Evolutionary conservation across 1,140 invertebrate species (phyloP).

Genomic region (Mya arenaria): DNA sequence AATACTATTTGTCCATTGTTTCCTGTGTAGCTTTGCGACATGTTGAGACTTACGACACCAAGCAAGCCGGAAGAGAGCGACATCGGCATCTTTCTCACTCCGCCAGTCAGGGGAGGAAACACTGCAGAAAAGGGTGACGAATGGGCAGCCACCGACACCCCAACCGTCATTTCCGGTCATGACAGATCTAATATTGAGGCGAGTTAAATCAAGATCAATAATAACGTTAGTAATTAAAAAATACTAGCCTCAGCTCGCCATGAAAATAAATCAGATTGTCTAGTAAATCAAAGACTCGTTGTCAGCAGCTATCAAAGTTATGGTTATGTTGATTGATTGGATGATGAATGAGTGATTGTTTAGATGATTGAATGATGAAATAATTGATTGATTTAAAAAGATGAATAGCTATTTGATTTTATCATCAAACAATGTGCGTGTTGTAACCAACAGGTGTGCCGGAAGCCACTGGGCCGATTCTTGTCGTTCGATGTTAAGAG

Average conservation of each 20-base stretch:
- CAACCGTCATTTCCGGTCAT: background rate
- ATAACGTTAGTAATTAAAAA: background rate
- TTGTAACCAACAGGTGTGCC: slow-evolving; percentile 11
- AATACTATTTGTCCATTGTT: too few relatives aligned
- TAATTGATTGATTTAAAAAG: background rate
- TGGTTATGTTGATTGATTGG: too few relatives aligned
- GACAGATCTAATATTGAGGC: slow-evolving; percentile 38
- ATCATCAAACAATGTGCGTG: background rate
- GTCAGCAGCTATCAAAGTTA: too few relatives aligned
- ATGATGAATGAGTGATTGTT: background rate
- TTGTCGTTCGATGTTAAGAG: slow-evolving; percentile 53
- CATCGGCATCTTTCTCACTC: slow-evolving; percentile 37
- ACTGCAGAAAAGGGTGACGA: background rate
- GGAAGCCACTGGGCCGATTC: slow-evolving; percentile 40
- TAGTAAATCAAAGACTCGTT: too few relatives aligned
- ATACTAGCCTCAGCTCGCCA: background rate
- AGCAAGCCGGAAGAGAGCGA: slow-evolving; percentile 9
- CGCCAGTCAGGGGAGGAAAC: slow-evolving; percentile 6
- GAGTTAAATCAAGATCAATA: background rate
- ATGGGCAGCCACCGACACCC: background rate
- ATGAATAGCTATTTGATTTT: background rate
- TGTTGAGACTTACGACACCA: slow-evolving; percentile 39
- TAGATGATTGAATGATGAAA: background rate
- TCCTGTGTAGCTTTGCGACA: slow-evolving; percentile 18
- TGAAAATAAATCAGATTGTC: background rate